A percentile compares a stretch with the other conserved stretches of the same genome.
phyloP scores from a whole-genome alignment of 2,797 vertebrate species.

The Tympanoctomys barrerae region DNA sequence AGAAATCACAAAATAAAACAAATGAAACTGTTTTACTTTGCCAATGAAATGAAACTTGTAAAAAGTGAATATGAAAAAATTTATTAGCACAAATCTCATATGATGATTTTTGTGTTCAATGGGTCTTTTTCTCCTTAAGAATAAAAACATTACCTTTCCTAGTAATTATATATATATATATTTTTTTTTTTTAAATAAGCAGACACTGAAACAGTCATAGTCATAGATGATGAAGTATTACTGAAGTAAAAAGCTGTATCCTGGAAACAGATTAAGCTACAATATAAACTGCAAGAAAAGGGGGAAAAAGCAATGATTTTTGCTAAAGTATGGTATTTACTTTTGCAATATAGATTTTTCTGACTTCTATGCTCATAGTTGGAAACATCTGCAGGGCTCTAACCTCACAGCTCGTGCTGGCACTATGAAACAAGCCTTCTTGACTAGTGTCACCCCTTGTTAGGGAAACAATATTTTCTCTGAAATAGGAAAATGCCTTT shows the following conservation, averaged over 20 bases:
- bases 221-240: not conserved
- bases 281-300: not conserved
- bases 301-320: not conserved
- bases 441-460: conserved; percentile 1
- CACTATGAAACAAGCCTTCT: conserved; percentile 34
- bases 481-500: conserved; percentile 20
- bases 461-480: conserved; percentile 53
- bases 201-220: not conserved
- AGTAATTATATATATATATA: not conserved
- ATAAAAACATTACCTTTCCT: not conserved
- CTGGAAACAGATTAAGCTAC: not conserved
- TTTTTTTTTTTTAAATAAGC: not conserved
- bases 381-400: conserved; percentile 33
- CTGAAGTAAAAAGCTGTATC: not conserved
- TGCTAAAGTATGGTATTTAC: not conserved
- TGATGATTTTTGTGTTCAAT: not conserved
- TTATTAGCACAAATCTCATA: conserved; percentile 68
- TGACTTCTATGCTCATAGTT: not conserved
- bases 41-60: conserved; percentile 51
- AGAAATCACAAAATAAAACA: conserved; percentile 67
- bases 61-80: conserved; percentile 58
- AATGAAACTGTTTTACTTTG: conserved; percentile 51
- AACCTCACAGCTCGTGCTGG: conserved; percentile 5
- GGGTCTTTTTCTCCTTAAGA: not conserved
- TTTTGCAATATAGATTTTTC: conserved; percentile 32